Conservation (phyloP, 2,113 vertebrate genomes). For the zebrafish (Danio rerio) region GRCz12tu NC_133196.1:33998001-33998500, state of each 20-base stretch:
- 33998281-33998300: not conserved
- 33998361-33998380: too few species aligned
- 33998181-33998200: not conserved
- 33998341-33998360: not conserved
- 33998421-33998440: too few species aligned
- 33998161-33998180: not conserved
- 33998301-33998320: not conserved
- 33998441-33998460: too few species aligned
- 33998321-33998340: not conserved
- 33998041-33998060: conserved; percentile 34
- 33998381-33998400: too few species aligned
- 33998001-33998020: conserved; percentile 55
- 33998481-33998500: too few species aligned
- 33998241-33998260: conserved; percentile 1
- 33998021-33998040: conserved; percentile 52
- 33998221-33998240: not conserved
- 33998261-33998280: not conserved
- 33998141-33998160: not conserved
- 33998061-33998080: conserved; percentile 50
- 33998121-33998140: not conserved
- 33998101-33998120: not conserved
- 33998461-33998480: too few species aligned
- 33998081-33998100: conserved; percentile 30
- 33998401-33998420: too few species aligned
- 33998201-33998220: not conserved